These are phyloP conservation scores for Phortica variegata DNA, from an alignment of 1,140 invertebrate species.

Conservation along the genomic window DNA sequence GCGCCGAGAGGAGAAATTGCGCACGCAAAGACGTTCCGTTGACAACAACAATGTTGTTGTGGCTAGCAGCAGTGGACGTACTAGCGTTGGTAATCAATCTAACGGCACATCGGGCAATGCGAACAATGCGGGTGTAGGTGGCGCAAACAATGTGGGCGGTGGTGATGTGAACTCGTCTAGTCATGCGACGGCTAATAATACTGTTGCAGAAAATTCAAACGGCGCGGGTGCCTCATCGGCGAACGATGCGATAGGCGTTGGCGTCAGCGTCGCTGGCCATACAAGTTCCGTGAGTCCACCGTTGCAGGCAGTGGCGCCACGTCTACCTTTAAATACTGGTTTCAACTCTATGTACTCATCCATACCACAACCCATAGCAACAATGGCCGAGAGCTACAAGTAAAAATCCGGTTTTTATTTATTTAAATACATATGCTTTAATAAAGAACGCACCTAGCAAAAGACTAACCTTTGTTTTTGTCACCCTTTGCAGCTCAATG, in stretches of 20 bases:
- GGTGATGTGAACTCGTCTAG: slow-evolving; percentile 23
- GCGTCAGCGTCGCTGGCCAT: slow-evolving; percentile 31
- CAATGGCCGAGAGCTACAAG: slow-evolving; percentile 93
- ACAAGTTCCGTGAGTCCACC: slow-evolving; percentile 60
- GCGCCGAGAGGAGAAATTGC: slow-evolving; percentile 95
- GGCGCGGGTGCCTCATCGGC: slow-evolving; percentile 28
- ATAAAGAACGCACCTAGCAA: too few relatives aligned
- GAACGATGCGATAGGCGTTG: too few relatives aligned
- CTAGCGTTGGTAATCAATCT: slow-evolving; percentile 31
- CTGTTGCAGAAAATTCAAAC: slow-evolving; percentile 28
- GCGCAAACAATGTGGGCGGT: slow-evolving; percentile 22
- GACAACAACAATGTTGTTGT: too few relatives aligned
- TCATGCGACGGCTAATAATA: slow-evolving; percentile 19
- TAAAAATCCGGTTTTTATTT: slow-evolving; percentile 59
- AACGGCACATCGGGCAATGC: slow-evolving; percentile 13
- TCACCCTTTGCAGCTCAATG: slow-evolving; percentile 71
- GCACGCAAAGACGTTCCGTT: slow-evolving; percentile 78
- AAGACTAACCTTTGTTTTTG: not conserved
- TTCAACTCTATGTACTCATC: slow-evolving; percentile 96
- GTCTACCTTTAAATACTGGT: slow-evolving; percentile 80
- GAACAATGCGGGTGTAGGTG: slow-evolving; percentile 5
- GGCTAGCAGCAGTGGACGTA: slow-evolving; percentile 17
- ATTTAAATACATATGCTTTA: too few relatives aligned
- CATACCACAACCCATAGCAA: slow-evolving; percentile 89
- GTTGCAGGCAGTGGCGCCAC: slow-evolving; percentile 63